phyloP scores from a whole-genome alignment of 2,797 vertebrate genomes.

The Tokudaia muenninki region DNA sequence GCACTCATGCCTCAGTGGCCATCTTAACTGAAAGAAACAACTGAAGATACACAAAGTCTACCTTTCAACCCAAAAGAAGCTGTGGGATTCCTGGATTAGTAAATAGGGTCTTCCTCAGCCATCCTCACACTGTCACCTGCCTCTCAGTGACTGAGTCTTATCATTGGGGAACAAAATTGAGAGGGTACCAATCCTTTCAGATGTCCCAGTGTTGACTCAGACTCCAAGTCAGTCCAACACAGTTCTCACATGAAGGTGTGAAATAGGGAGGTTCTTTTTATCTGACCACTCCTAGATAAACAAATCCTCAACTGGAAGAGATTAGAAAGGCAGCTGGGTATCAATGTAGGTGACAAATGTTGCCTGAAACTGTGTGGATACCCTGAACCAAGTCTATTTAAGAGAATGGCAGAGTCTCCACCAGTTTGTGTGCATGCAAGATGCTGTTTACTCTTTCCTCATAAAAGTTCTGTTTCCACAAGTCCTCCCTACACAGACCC shows the following conservation, averaged over 20 bases:
- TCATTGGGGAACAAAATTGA: neutral
- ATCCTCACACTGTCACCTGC: neutral
- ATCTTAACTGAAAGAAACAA: neutral
- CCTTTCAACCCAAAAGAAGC: too few species aligned
- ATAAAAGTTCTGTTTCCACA: neutral
- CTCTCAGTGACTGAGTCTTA: neutral
- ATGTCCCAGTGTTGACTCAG: neutral
- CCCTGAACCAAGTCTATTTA: neutral
- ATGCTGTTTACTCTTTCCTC: neutral
- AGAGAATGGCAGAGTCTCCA: neutral
- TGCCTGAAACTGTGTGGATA: too few species aligned
- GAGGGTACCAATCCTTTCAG: neutral
- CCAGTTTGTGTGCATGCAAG: neutral
- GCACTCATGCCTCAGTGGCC: neutral
- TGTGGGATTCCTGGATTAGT: neutral
- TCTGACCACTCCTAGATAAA: neutral
- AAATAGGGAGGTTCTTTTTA: neutral
- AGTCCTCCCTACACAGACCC: neutral
- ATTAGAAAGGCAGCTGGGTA: neutral
- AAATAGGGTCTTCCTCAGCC: neutral
- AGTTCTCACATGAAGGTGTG: neutral
- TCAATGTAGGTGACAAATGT: neutral
- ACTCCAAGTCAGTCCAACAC: neutral
- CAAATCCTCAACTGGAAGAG: neutral
- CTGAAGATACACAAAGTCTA: neutral